Conservation (phyloP, 37 sponge, comb jelly and placozoan genomes). For the Spongia lamella region DNA sequence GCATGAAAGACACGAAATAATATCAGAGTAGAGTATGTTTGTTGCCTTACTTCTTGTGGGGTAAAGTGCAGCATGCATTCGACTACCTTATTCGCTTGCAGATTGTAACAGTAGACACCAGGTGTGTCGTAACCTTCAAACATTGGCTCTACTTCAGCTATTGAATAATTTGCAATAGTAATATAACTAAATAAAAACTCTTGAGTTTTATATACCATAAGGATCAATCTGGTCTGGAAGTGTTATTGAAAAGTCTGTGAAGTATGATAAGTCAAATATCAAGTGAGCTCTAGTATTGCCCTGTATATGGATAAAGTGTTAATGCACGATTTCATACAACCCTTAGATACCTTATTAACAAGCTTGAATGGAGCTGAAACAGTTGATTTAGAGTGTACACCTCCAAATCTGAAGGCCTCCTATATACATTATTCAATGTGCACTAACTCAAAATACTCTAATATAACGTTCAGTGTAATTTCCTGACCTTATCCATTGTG, state of each 20-base stretch:
- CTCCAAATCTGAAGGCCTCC: conserved; percentile 76
- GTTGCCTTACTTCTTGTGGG: conserved; percentile 11
- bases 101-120: background rate
- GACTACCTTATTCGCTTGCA: background rate
- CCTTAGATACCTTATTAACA: conserved; percentile 48
- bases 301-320: conserved; percentile 10
- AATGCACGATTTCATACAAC: background rate
- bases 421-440: conserved; percentile 6
- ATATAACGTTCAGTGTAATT: too few relatives aligned
- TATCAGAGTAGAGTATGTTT: too few relatives aligned
- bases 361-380: conserved; percentile 48
- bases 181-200: too few relatives aligned
- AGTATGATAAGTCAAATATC: conserved; percentile 57
- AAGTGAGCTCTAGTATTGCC: conserved; percentile 30
- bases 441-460: too few relatives aligned
- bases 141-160: too few relatives aligned
- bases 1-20: too few relatives aligned
- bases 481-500: conserved; percentile 46
- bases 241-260: conserved; percentile 51
- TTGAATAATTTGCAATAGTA: too few relatives aligned
- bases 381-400: conserved; percentile 69
- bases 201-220: conserved; percentile 30
- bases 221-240: conserved; percentile 11
- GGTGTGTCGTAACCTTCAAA: background rate
- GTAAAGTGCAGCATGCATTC: conserved; percentile 3